Evolutionary conservation across 2,888 invertebrate species (phyloP).

Genomic region (Furcula furcula): DNA sequence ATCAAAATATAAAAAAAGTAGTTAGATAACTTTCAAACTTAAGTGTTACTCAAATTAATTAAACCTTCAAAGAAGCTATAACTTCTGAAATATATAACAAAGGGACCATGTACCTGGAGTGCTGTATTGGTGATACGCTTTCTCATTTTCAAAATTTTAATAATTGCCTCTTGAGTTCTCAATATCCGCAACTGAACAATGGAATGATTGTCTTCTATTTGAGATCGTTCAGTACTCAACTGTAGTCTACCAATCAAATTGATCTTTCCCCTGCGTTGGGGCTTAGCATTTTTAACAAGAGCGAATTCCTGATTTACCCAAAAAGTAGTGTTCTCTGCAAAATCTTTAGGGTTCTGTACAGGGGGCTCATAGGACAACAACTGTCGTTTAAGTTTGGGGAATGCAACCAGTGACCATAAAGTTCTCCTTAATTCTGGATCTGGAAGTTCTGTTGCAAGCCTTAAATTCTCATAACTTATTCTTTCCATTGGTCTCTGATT

Average conservation of each 20-base stretch:
- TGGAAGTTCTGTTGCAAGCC: conserved; percentile 97
- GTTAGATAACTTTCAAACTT: too few relatives aligned
- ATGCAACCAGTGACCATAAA: conserved; percentile 96
- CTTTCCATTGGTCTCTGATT: conserved; percentile 96
- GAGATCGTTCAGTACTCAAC: conserved; percentile 96
- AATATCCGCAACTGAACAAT: conserved; percentile 98
- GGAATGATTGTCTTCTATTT: conserved; percentile 98
- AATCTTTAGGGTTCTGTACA: conserved; percentile 95
- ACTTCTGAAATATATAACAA: too few relatives aligned
- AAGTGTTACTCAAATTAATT: too few relatives aligned
- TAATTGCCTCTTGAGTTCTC: conserved; percentile 97
- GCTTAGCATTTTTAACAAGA: conserved; percentile 95
- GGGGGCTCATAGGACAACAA: conserved; percentile 90
- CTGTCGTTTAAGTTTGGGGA: conserved; percentile 97
- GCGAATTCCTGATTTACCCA: conserved; percentile 99
- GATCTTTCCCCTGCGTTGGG: conserved; percentile 96
- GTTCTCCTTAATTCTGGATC: conserved; percentile 97
- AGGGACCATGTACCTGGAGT: conserved; percentile 92
- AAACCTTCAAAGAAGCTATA: too few relatives aligned
- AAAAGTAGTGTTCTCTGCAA: conserved; percentile 95
- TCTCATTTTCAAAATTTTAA: conserved; percentile 99
- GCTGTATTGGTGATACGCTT: conserved; percentile 97
- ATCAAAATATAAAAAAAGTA: too few relatives aligned
- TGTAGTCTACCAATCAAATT: conserved; percentile 98
- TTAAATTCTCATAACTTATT: conserved; percentile 97